Evolutionary conservation across 2,113 vertebrate species (phyloP).

Genomic region (Gorsachius goisagi): DNA sequence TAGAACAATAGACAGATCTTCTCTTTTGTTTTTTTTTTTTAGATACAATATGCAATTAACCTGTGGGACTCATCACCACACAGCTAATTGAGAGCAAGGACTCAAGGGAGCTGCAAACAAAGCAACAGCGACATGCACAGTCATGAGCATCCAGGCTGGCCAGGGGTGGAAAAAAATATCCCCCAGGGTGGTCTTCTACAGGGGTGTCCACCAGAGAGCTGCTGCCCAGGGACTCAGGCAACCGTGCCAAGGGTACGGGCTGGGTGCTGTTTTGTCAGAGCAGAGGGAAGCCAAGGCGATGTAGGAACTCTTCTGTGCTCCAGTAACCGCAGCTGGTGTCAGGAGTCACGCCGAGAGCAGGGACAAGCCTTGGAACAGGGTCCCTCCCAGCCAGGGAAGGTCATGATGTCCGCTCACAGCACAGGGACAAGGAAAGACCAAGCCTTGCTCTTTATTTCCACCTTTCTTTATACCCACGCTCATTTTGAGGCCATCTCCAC

Average conservation of each 20-base stretch:
- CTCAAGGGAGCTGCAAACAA: neutral
- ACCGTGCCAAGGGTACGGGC: neutral
- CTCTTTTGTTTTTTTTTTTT: neutral
- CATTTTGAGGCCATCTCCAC: neutral
- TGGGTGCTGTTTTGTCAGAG: neutral
- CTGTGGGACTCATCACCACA: neutral
- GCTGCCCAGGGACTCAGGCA: neutral
- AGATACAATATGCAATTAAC: neutral
- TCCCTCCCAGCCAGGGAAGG: neutral
- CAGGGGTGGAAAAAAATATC: neutral
- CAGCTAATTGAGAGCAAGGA: neutral
- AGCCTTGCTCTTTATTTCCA: neutral
- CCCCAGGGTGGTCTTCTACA: neutral
- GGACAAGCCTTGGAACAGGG: neutral
- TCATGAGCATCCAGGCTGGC: neutral
- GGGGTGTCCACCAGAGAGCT: neutral
- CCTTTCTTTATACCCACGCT: neutral
- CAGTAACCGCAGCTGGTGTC: neutral
- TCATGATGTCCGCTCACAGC: neutral
- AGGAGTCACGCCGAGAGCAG: neutral
- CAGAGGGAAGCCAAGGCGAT: neutral
- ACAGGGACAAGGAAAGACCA: neutral
- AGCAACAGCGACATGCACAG: rapidly evolving
- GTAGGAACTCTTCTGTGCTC: neutral
- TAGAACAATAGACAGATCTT: neutral